phyloP scores from a whole-genome alignment of 2,888 invertebrate genomes.

The Linhomoeus sp. region DNA sequence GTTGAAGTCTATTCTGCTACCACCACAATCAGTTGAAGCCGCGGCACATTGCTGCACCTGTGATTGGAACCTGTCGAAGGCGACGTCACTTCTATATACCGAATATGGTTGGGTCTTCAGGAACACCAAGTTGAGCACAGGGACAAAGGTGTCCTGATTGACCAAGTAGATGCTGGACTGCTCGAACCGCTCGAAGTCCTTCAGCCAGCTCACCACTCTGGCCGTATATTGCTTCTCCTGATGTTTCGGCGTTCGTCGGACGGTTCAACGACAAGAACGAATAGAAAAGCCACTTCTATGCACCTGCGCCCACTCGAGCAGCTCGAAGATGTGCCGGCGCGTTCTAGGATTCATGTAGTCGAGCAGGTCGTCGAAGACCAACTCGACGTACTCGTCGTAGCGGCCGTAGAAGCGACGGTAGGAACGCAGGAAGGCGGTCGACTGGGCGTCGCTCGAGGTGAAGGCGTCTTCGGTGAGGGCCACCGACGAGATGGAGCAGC shows the following conservation, averaged over 20 bases:
- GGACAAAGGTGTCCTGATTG: slow-evolving; percentile 21
- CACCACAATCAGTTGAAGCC: too few species aligned
- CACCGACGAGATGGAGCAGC: slow-evolving; percentile 6
- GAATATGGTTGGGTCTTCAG: slow-evolving; percentile 15
- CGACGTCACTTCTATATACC: slow-evolving; percentile 18
- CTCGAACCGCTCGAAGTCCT: slow-evolving; percentile 22
- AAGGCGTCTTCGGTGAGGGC: background rate
- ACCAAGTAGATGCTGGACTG: slow-evolving; percentile 16
- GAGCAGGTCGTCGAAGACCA: slow-evolving; percentile 1
- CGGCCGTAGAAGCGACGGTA: slow-evolving; percentile 1
- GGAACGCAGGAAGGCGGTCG: background rate
- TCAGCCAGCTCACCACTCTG: slow-evolving; percentile 20
- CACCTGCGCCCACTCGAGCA: slow-evolving; percentile 3
- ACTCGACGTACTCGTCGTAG: slow-evolving; percentile 3
- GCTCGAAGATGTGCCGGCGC: background rate
- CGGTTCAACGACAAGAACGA: background rate
- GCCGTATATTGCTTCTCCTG: slow-evolving; percentile 19
- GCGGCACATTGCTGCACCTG: too few species aligned
- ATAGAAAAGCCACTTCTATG: background rate
- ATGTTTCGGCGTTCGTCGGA: slow-evolving; percentile 5
- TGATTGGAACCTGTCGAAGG: slow-evolving; percentile 16
- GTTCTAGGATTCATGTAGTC: background rate
- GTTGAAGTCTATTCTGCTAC: too few species aligned
- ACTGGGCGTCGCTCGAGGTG: background rate
- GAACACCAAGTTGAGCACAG: slow-evolving; percentile 25